Base-by-base conservation (phyloP, 2,797 vertebrate species). In the Helostoma temminkii region DNA sequence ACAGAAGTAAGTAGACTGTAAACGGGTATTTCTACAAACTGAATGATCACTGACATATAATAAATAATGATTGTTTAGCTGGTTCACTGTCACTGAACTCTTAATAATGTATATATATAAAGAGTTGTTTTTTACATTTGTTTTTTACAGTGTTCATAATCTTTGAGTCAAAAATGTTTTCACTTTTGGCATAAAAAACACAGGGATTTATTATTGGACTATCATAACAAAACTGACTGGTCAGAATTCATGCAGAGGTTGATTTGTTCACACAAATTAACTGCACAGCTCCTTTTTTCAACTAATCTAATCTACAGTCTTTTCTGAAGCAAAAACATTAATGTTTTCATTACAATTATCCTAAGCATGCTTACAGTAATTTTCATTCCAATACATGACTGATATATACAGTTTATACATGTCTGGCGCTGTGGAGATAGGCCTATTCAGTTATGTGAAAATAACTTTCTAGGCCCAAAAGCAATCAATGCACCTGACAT, bases 1-100 rank as follows among this genome's bases (percentile, higher is more conserved):
- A 28, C 59, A 43, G 19, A 45, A 49, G 25, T 9, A 50, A 28
- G 24, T 7, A 2, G 1, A n/a, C 34, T 2, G 32, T 11, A 22
- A 43, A 21, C 22, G 58, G 60, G 55, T 24, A 61, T 64, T 65
- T 70, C 26, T 66, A 49, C 14, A 42, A 36, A 3, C 16, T 21
- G 16, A n/a, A 47, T 21, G 15, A n/a, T n/a, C 25, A 19, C 1
- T 36, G 16, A 12, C 56, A 41, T 16, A 9, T 39, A 53, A 28
- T 32, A 59, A 37, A 18, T 1, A 48, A 18, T 0, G 5, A n/a
- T 36, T 47, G 45, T 45, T 42, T 19, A 16, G 47, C 21, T 26
- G 21, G 9, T 41, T 47, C 15, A 18, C 6, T 48, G 11, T 52
- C 25, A 41, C 7, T 26, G 9, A 58, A 4, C 11, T 42, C 7